These are phyloP conservation scores for Patiria pectinifera DNA, from an alignment of 53 echinoderm and acorn worm genomes.

Conservation along the genomic window DNA sequence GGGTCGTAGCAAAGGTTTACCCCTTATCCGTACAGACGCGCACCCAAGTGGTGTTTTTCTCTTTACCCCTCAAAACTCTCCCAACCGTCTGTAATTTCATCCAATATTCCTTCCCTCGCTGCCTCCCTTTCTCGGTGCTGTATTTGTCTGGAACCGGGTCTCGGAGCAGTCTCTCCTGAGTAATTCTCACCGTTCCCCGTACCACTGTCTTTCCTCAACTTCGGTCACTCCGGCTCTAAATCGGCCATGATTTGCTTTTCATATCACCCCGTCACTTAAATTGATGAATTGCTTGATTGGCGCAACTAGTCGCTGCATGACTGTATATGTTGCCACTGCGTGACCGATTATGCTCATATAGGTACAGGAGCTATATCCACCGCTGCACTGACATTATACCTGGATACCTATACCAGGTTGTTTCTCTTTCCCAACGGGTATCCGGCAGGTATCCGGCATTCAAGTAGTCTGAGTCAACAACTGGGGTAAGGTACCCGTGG, in stretches of 20 bases:
- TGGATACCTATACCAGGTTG: neutral
- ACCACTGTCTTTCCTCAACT: neutral
- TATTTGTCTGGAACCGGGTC: conserved; percentile 29
- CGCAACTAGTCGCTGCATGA: conserved; percentile 19
- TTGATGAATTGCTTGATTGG: conserved; percentile 37
- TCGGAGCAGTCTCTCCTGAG: conserved; percentile 3
- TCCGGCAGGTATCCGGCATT: conserved; percentile 30
- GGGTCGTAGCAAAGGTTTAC: neutral
- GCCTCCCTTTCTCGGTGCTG: neutral
- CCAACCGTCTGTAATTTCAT: conserved; percentile 46
- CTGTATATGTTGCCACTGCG: neutral
- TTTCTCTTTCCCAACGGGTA: neutral
- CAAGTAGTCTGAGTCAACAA: conserved; percentile 38
- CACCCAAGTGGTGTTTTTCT: neutral
- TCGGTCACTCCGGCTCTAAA: neutral
- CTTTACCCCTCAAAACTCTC: neutral
- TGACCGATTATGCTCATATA: neutral
- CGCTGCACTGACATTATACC: neutral
- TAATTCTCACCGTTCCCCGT: neutral
- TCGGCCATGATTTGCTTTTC: conserved; percentile 30
- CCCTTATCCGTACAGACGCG: neutral
- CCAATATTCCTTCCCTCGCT: conserved; percentile 7
- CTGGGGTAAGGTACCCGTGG: neutral
- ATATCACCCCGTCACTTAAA: conserved; percentile 21
- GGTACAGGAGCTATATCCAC: neutral